These are phyloP conservation scores for Perdita meconis DNA, from an alignment of 2,888 invertebrate genomes.

Conservation along the genomic window DNA sequence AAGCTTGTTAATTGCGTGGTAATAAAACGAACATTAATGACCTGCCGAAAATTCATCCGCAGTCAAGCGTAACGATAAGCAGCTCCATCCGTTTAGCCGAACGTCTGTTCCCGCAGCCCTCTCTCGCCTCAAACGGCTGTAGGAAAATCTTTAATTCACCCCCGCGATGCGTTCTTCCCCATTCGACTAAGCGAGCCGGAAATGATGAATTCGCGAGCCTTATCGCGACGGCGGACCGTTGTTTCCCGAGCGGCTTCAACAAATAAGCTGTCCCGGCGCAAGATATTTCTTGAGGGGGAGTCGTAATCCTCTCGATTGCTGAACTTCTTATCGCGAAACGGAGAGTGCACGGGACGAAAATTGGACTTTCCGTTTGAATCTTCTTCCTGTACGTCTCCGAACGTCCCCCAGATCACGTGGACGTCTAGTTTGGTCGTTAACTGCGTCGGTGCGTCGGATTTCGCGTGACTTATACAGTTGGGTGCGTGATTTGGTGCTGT, in stretches of 20 bases:
- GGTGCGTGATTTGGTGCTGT: too few species aligned
- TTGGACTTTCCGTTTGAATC: conserved; percentile 59
- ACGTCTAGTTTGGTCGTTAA: conserved; percentile 29
- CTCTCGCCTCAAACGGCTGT: conserved; percentile 21
- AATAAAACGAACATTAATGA: conserved; percentile 37
- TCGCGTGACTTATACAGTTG: background rate
- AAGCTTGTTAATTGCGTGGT: conserved; percentile 47
- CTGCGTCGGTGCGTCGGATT: background rate
- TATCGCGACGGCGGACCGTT: conserved; percentile 60
- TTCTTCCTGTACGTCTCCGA: conserved; percentile 16
- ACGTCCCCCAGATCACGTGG: conserved; percentile 30
- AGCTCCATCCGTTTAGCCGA: conserved; percentile 38
- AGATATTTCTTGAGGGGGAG: conserved; percentile 55
- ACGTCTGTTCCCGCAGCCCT: conserved; percentile 45
- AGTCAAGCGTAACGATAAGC: conserved; percentile 19
- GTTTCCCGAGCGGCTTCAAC: conserved; percentile 51
- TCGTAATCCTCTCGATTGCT: conserved; percentile 65
- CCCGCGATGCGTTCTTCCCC: conserved; percentile 24
- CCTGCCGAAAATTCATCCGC: background rate
- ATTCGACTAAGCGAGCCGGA: conserved; percentile 61
- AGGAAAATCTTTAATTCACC: conserved; percentile 59
- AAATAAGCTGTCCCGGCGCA: conserved; percentile 64
- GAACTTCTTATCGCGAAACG: conserved; percentile 66
- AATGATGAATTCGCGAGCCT: conserved; percentile 77
- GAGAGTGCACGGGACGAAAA: conserved; percentile 54